phyloP scores from a whole-genome alignment of 2,113 vertebrate genomes.

The Myotis lucifugus region DNA sequence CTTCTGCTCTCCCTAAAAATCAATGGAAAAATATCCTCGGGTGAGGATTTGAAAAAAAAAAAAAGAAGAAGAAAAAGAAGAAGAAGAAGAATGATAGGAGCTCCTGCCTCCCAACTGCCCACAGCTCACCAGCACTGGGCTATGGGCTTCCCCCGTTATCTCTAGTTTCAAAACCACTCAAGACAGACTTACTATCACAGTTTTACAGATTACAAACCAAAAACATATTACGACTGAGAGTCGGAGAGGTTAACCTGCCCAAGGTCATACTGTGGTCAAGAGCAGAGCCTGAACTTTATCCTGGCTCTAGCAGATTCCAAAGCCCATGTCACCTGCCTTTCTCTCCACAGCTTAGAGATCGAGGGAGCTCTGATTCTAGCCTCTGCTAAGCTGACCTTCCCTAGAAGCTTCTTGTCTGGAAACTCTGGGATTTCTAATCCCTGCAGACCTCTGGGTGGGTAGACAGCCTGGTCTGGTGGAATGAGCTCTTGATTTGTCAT shows the following conservation, averaged over 20 bases:
- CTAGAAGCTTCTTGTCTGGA: background rate
- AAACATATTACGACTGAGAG: background rate
- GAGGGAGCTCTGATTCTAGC: background rate
- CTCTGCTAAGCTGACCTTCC: background rate
- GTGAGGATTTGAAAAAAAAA: no score
- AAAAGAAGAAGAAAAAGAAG: no score
- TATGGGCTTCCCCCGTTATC: background rate
- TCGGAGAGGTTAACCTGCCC: background rate
- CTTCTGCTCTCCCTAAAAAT: no score
- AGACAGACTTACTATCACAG: background rate
- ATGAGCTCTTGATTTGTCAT: background rate
- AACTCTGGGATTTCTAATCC: background rate
- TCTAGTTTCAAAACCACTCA: background rate
- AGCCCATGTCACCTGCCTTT: background rate
- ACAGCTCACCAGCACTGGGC: background rate
- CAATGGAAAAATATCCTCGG: no score
- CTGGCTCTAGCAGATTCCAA: background rate
- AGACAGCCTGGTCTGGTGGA: background rate
- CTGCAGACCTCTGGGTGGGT: background rate
- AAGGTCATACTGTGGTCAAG: background rate
- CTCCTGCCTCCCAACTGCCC: background rate
- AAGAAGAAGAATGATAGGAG: no score
- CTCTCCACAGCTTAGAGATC: background rate
- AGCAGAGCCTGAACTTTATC: background rate
- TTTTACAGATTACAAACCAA: background rate